phyloP scores from a whole-genome alignment of 2,888 invertebrate genomes.

The Serrognathus titanus region DNA sequence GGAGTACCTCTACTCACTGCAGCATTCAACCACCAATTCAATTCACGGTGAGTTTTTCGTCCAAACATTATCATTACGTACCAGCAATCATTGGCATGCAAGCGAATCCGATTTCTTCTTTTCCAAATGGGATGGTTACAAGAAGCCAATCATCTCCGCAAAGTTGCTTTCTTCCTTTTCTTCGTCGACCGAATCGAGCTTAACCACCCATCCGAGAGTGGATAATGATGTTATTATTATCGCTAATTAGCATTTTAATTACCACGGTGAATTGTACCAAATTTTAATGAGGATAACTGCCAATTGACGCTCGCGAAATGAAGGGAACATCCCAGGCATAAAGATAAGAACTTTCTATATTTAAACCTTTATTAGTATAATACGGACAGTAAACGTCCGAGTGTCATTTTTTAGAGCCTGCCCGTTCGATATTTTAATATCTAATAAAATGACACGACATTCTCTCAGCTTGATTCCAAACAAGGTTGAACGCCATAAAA shows the following conservation, averaged over 20 bases:
- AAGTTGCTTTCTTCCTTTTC: no score
- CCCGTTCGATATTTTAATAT: slow-evolving; percentile 45
- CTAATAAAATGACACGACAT: slow-evolving; percentile 43
- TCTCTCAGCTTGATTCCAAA: slow-evolving; percentile 43
- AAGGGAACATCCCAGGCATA: neutral
- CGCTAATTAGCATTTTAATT: no score
- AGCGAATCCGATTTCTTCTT: no score
- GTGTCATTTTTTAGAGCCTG: slow-evolving; percentile 40
- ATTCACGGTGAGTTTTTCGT: slow-evolving; percentile 60
- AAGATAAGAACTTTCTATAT: slow-evolving; percentile 16
- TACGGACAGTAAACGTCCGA: slow-evolving; percentile 38
- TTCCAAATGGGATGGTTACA: no score
- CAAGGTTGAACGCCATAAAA: slow-evolving; percentile 37
- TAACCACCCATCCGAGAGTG: no score
- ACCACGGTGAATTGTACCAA: no score
- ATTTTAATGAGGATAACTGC: no score
- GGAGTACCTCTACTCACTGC: slow-evolving; percentile 73
- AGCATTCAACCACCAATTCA: slow-evolving; percentile 63
- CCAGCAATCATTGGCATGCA: no score
- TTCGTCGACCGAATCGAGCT: no score
- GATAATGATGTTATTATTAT: no score
- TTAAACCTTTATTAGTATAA: slow-evolving; percentile 20
- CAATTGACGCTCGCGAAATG: neutral
- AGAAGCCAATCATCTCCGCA: no score
- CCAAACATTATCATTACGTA: no score